phyloP scores from a whole-genome alignment of 2,888 invertebrate genomes.

The Amorpha juglandis region DNA sequence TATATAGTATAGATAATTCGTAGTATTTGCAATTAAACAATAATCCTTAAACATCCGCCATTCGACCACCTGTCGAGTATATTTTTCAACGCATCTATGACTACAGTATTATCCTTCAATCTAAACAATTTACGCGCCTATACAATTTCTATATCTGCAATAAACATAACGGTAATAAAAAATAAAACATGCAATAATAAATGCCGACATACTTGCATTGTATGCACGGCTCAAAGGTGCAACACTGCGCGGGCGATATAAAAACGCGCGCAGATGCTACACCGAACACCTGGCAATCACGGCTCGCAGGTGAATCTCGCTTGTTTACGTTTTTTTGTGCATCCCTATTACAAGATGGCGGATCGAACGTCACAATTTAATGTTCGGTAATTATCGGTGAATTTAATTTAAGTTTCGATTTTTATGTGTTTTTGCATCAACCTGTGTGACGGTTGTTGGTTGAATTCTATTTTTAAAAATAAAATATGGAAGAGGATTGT shows the following conservation, averaged over 20 bases:
- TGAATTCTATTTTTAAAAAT: not conserved
- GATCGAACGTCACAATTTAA: not conserved
- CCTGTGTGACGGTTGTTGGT: not conserved
- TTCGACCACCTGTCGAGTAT: no score
- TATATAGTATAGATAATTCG: no score
- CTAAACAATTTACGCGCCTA: not conserved
- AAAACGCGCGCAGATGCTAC: conserved; percentile 61
- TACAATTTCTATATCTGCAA: not conserved
- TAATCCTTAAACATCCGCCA: no score
- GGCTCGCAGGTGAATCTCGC: conserved; percentile 70
- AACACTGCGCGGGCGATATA: not conserved
- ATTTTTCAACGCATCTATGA: no score
- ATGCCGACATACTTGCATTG: conserved; percentile 19
- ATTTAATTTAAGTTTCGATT: conserved; percentile 5
- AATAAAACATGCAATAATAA: not conserved
- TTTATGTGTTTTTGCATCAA: not conserved
- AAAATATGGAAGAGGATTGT: no score
- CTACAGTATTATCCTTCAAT: not conserved
- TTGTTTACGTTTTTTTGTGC: conserved; percentile 74
- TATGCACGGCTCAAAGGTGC: not conserved
- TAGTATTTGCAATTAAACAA: no score
- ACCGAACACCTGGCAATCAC: conserved; percentile 79
- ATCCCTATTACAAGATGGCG: conserved; percentile 25
- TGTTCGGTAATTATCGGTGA: conserved; percentile 14
- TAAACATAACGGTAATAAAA: not conserved